Conservation (phyloP, 2,797 vertebrate genomes). For the Cossypha dichroa region DNA sequence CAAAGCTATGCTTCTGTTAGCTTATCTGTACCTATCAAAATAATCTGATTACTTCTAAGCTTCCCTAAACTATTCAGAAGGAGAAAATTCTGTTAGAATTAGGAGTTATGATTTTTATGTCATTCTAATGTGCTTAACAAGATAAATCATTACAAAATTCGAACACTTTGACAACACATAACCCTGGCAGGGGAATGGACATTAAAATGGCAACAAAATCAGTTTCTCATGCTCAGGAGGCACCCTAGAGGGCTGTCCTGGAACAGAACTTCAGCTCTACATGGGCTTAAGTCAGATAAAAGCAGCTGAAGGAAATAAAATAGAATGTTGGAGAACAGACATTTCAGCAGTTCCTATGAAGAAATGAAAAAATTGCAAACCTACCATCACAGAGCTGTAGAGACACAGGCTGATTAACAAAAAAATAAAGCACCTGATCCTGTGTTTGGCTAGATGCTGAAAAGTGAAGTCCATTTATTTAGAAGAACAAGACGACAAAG, state of each 20-base stretch:
- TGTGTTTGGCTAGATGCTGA: constrained; percentile 29
- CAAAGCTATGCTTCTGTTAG: not conserved
- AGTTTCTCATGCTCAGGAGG: constrained; percentile 9
- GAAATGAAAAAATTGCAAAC: not conserved
- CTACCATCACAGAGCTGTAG: constrained; percentile 25
- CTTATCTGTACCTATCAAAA: not conserved
- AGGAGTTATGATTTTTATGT: not conserved
- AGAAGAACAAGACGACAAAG: constrained; percentile 30
- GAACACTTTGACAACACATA: not conserved
- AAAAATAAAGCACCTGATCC: constrained; percentile 29
- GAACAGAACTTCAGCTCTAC: not conserved
- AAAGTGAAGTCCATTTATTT: constrained; percentile 53
- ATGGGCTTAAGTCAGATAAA: not conserved
- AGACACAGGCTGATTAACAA: constrained; percentile 4
- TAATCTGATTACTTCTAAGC: not conserved
- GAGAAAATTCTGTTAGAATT: not conserved
- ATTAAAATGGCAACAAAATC: constrained; percentile 4
- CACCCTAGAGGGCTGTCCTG: constrained; percentile 32
- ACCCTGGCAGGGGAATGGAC: not conserved
- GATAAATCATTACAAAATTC: constrained; percentile 39
- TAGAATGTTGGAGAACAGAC: not conserved
- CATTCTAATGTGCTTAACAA: constrained; percentile 23
- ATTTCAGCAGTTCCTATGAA: not conserved
- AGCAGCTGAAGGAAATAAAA: not conserved
- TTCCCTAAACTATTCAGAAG: not conserved